phyloP scores from a whole-genome alignment of 2,888 invertebrate genomes.

The Polyploca ridens region DNA sequence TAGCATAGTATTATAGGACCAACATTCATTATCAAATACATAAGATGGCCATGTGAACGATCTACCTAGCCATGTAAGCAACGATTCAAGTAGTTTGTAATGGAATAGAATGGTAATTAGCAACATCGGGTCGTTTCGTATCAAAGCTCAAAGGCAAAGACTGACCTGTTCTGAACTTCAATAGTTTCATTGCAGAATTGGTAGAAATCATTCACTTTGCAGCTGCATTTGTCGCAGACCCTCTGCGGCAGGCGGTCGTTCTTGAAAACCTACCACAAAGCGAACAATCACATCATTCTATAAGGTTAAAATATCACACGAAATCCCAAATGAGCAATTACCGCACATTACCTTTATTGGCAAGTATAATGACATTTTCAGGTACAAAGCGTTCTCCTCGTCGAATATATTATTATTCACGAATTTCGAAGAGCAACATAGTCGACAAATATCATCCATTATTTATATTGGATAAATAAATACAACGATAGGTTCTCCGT shows the following conservation, averaged over 20 bases:
- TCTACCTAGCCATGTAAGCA: neutral
- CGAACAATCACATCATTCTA: conserved; percentile 22
- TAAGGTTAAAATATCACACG: conserved; percentile 28
- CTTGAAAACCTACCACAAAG: conserved; percentile 83
- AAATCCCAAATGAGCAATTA: conserved; percentile 19
- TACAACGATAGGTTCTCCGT: conserved; percentile 43
- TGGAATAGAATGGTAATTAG: neutral
- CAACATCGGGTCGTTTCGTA: neutral
- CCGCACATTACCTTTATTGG: conserved; percentile 87
- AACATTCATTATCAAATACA: neutral
- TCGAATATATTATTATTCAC: conserved; percentile 89
- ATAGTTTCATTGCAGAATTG: conserved; percentile 89
- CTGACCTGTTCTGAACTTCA: conserved; percentile 86
- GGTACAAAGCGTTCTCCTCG: conserved; percentile 87
- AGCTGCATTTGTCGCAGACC: conserved; percentile 89
- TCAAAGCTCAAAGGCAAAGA: conserved; percentile 21
- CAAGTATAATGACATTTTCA: conserved; percentile 89
- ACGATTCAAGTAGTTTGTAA: neutral
- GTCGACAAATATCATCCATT: conserved; percentile 76
- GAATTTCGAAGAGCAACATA: conserved; percentile 77
- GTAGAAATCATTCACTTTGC: conserved; percentile 89
- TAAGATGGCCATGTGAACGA: neutral
- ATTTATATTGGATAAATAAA: conserved; percentile 41
- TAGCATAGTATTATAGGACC: neutral
- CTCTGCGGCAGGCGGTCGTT: conserved; percentile 89